Evolutionary conservation across 2,888 invertebrate species (phyloP), one percentile per base, ranked within the genome.

Genomic region (Euproctis similis): DNA sequence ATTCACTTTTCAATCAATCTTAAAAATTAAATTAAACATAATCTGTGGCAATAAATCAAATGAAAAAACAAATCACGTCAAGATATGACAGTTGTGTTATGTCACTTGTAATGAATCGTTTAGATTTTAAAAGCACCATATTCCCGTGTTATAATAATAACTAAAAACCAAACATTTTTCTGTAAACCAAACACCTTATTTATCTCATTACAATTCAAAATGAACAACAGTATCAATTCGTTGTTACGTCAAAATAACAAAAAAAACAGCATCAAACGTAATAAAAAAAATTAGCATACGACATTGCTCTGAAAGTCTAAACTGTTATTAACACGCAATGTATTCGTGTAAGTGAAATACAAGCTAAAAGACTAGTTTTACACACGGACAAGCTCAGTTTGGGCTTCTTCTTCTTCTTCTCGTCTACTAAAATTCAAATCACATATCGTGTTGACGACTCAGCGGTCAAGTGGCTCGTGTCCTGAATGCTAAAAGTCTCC

Each of bases 391-490:
- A 30, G 17, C 17, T 17, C 13, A 33, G 19, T 14, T 24, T 9
- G 11, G 13, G 8, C 12, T n/a, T 17, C 16, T 8, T 23, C 23
- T n/a, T n/a, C n/a, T n/a, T n/a, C n/a, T n/a, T n/a, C n/a, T n/a
- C n/a, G 26, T 8, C 9, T 10, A 23, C 26, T 39, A 30, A 48
- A 55, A 68, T 69, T 64, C 65, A 44, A 55, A 47, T 38, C 61
- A 52, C 59, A 65, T 39, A 20, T 26, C 35, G 39, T 26, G 13
- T 22, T 52, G 53, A 47, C 54, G 59, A 59, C 49, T 53, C 54
- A 53, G 60, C 60, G 66, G 62, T 62, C 66, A 66, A 34, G 46
- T 17, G 24, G 14, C n/a, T 27, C 66, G 70, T 67, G 73, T 49
- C 34, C 40, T 13, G 74, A 62, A 74, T 73, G 34, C 32, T 29